Base-by-base conservation (phyloP, 2,113 vertebrate genomes). In the Cyanocitta stelleri region DNA sequence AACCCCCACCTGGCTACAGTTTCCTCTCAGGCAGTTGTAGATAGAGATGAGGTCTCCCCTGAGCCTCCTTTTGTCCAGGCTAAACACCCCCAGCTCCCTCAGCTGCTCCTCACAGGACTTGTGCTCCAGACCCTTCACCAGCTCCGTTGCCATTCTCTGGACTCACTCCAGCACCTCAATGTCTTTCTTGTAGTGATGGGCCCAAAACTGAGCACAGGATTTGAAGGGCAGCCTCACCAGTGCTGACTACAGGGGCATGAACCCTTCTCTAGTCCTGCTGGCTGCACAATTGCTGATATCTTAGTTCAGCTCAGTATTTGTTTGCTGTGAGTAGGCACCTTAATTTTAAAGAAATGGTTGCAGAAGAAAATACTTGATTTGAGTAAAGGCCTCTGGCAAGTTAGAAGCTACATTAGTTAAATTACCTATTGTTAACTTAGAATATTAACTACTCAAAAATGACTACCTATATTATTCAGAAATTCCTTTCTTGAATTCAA, bases 51-150 rank as follows among this genome's bases (percentile, higher is more conserved):
- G 5, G 49, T 39, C 27, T 21, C 19, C 41, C 16, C 32, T 33
- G 9, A 75, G 13, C 32, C 13, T 68, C 32, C 11, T 68, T 55
- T 43, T 33, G 41, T 81, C 32, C 62, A 62, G 52, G 6, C 32
- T 75, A 3, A 49, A 13, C 19, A 68, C 1, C 15, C 16, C 24
- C 82, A 54, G 21, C 26, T 55, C n/a, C 23, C 41, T 62, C 27
- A 68, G 32, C 16, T 0, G 0, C 48, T 55, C 11, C 48, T 56
- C 35, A 27, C 10, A 6, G 2, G 5, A 21, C 2, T 16, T 26
- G 51, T 59, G 48, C 62, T 75, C 41, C 48, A 86, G 41, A 41
- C 7, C 22, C 54, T 55, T 68, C 32, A 6, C 27, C 48, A 75
- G 32, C 35, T n/a, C 43, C 0, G 1, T 1, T 74, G 26, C 15